A percentile compares a stretch with the other conserved stretches of the same genome.
Conservation (phyloP, 2,888 invertebrate genomes). For the Conops quadrifasciatus region DNA sequence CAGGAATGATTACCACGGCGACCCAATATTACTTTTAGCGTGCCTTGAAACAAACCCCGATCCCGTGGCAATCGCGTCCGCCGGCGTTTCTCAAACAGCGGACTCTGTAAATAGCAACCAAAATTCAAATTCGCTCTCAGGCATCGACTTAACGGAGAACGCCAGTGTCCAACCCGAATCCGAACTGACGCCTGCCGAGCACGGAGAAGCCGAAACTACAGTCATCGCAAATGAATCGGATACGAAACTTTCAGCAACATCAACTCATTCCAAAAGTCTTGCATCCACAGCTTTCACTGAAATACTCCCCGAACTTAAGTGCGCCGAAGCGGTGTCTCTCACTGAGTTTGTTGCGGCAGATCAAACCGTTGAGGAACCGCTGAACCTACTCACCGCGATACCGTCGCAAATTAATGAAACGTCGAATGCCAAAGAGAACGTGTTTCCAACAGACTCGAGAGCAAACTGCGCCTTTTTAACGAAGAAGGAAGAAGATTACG, state of each 20-base stretch:
- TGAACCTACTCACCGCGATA: slow-evolving; percentile 34
- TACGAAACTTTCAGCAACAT: background rate
- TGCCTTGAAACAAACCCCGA: slow-evolving; percentile 61
- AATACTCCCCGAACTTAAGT: background rate
- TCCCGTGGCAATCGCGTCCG: slow-evolving; percentile 51
- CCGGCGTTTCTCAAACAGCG: slow-evolving; percentile 63
- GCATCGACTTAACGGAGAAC: background rate
- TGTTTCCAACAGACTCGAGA: slow-evolving; percentile 37
- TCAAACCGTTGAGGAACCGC: slow-evolving; percentile 27
- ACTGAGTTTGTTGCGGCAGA: slow-evolving; percentile 35
- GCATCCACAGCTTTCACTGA: slow-evolving; percentile 16
- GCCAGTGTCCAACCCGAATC: background rate
- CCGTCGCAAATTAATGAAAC: slow-evolving; percentile 50
- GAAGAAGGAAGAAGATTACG: slow-evolving; percentile 10
- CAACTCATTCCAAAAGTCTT: slow-evolving; percentile 11
- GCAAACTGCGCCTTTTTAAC: slow-evolving; percentile 37
- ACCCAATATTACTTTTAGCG: slow-evolving; percentile 41
- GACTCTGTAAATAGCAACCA: slow-evolving; percentile 61
- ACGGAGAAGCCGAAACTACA: slow-evolving; percentile 17
- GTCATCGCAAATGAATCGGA: background rate
- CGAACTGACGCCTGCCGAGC: background rate
- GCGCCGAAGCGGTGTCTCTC: slow-evolving; percentile 18
- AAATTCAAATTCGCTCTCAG: slow-evolving; percentile 42
- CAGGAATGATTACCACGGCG: slow-evolving; percentile 17
- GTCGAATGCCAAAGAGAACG: slow-evolving; percentile 51